phyloP scores from a whole-genome alignment of 2,113 vertebrate genomes.

The Psephotus haematonotus region DNA sequence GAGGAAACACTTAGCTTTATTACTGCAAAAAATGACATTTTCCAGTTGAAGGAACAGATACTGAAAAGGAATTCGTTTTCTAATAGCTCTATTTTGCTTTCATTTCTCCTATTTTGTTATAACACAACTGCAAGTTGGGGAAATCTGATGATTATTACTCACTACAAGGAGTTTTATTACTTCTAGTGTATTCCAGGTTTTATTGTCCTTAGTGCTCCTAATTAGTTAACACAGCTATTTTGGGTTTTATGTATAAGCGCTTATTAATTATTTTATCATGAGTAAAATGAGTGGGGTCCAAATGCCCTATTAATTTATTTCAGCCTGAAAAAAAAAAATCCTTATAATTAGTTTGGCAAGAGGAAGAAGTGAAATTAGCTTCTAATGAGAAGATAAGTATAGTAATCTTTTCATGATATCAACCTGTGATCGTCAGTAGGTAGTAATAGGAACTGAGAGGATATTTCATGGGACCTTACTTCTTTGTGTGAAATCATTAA shows the following conservation, averaged over 20 bases:
- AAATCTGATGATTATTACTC: not conserved
- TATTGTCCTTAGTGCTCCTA: conserved; percentile 59
- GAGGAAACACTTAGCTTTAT: not conserved
- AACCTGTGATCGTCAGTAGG: conserved; percentile 69
- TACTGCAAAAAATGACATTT: not conserved
- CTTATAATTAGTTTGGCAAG: conserved; percentile 77
- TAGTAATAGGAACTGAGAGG: conserved; percentile 60
- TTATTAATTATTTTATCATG: conserved; percentile 68
- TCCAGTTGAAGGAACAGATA: not conserved
- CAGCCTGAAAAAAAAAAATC: conserved; percentile 55
- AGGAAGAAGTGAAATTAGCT: conserved; percentile 74
- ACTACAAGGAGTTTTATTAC: not conserved
- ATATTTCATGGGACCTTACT: conserved; percentile 66
- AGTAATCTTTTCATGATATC: conserved; percentile 71
- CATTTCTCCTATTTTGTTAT: not conserved
- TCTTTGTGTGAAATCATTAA: conserved; percentile 70
- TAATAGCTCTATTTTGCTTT: not conserved
- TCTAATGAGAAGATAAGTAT: conserved; percentile 79
- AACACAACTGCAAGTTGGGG: not conserved
- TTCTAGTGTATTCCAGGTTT: conserved; percentile 37
- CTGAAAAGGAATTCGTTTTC: not conserved
- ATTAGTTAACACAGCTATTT: conserved; percentile 70
- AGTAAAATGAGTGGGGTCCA: conserved; percentile 68
- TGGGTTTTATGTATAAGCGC: conserved; percentile 30
- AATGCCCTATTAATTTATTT: conserved; percentile 73